Base-by-base conservation (phyloP, 2,797 vertebrate genomes). In the Macrochelys suwanniensis region DNA sequence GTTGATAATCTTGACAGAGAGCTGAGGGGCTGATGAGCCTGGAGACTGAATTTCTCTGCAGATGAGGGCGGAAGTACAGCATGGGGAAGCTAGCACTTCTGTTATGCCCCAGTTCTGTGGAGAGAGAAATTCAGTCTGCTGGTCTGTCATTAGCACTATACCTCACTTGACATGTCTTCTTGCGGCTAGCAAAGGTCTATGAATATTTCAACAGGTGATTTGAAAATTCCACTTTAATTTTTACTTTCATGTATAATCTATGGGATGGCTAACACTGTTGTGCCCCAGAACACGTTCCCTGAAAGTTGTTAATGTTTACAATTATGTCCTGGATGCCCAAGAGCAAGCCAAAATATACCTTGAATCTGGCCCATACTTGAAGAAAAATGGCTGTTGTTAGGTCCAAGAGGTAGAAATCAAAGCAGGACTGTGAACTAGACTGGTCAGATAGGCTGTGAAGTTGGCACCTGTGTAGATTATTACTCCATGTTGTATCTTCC, bases 381-480 rank as follows among this genome's bases (percentile, higher is more conserved):
- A 28, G 26, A 49, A 47, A 77, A 77, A 26, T 7, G 13, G 26
- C 74, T 77, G 26, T 16, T 77, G 25, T 77, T 77, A 49, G 26
- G 26, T 31, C 45, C 74, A 76, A 26, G 74, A 28, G 13, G 6
- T 31, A 49, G 26, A 49, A 49, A 28, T 77, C 47, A 49, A 77
- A 49, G 45, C 42, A 45, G 74, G 45, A 77, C 74, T 77, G n/a
- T 49, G 74, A 77, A 49, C 42, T 28, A 9, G 42, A 17, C 7
- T 77, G 26, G 45, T 77, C 26, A 77, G 23, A 45, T 7, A 45
- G 13, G 26, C 25, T 13, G 21, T 31, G 26, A 45, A 77, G 7
- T 49, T 49, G 74, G 26, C 15, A 15, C 6, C 11, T 28, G 25
- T 0, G 0, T 16, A 65, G 80, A 42, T 45, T n/a, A 26, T 89